Base-by-base conservation (phyloP, 2,797 vertebrate genomes). In the Lateolabrax maculatus region DNA sequence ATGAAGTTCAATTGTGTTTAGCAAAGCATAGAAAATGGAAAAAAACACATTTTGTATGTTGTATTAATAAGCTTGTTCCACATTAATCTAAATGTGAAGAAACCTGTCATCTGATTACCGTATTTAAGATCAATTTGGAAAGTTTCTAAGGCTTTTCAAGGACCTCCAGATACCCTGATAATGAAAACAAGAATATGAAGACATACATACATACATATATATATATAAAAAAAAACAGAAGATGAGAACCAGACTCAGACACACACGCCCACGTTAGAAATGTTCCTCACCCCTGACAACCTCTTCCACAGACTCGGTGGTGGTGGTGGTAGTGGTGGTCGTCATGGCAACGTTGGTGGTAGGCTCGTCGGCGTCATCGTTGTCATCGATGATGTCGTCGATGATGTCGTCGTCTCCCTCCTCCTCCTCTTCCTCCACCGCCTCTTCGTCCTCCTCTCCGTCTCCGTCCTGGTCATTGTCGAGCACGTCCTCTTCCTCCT, bases 231-330 rank as follows among this genome's bases (percentile, higher is more conserved):
- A 21, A 11, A 4, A 44, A 29, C 4, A 21, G 4, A 43, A 23
- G 39, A 64, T 23, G 48, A 52, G 23, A 67, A 37, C 18, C 8
- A 36, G 19, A 43, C 55, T 19, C 10, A 51, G 58, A 74, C 36
- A 44, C 31, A 39, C 39, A 6, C 6, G 15, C 21, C 55, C 27
- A 61, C 5, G 3, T 39, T 16, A 67, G 55, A 34, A 29, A n/a
- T 11, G 4, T 5, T 63, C 46, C 90, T 90, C 79, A 99, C 98
- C 98, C 95, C 96, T 94, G 75, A 99, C 98, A 56, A 99, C 98
- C 85, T 99, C 98, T 90, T 99, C 98, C 67, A 99, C 97, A 0
- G 98, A 99, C 84, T 99, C 98, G 0, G 97, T 98, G 49, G 98
- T 99, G 36, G 98, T 99, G 48, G 98, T 99, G 36, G 98, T 95